Percentiles rank a stretch among this genome's conserved stretches.
Conservation (phyloP, 2,888 invertebrate genomes). For the Diarsia dahlii region DNA sequence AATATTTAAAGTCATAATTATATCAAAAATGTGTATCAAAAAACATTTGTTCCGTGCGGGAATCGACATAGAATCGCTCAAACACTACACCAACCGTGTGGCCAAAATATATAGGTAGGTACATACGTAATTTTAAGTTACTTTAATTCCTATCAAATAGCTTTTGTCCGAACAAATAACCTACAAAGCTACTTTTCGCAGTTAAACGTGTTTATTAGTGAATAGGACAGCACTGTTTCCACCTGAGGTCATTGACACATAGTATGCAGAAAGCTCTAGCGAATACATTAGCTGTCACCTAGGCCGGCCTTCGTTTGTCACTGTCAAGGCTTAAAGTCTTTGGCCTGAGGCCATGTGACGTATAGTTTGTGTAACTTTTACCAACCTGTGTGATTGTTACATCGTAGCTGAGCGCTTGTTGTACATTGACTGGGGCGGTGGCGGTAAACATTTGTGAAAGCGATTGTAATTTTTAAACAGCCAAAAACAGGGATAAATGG, state of each 20-base stretch:
- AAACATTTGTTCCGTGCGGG: not conserved
- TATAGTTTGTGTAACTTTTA: not conserved
- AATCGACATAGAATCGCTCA: not conserved
- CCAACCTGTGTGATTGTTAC: constrained; percentile 8
- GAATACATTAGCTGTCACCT: constrained; percentile 36
- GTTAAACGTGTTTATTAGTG: not conserved
- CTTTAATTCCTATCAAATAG: no score
- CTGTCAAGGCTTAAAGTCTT: constrained; percentile 45
- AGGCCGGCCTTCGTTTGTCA: constrained; percentile 38
- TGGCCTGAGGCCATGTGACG: not conserved
- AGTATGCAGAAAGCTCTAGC: constrained; percentile 23
- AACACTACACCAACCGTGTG: not conserved
- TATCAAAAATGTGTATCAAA: no score
- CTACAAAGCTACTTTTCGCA: not conserved
- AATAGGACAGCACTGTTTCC: constrained; percentile 4
- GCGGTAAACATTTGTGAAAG: not conserved
- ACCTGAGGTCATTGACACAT: constrained; percentile 33
- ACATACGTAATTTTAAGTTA: no score
- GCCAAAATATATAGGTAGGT: no score
- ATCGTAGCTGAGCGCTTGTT: not conserved
- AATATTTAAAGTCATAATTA: not conserved
- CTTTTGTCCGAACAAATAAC: not conserved
- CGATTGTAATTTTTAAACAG: no score
- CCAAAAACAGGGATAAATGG: no score
- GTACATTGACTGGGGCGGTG: not conserved